A percentile compares a stretch with the other conserved stretches of the same genome.
These are phyloP conservation scores for Copidosoma aretas DNA, from an alignment of 2,888 invertebrate genomes.

Conservation along the genomic window DNA sequence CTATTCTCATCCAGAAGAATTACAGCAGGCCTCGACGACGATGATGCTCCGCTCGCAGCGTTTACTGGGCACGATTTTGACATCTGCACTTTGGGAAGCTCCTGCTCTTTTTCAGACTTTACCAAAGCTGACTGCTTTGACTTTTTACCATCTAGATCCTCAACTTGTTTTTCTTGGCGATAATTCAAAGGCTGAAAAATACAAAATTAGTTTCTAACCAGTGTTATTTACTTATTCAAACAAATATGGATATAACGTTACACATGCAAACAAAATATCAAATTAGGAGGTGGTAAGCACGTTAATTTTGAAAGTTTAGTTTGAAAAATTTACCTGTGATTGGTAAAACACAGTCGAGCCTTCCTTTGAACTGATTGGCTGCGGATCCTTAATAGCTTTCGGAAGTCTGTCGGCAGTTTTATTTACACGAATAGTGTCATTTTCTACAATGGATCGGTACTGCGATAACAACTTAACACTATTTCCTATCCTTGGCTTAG, in stretches of 20 bases:
- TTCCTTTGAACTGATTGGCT: constrained; percentile 38
- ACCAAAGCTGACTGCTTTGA: constrained; percentile 41
- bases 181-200: constrained; percentile 10
- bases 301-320: background rate
- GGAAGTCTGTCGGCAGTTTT: constrained; percentile 45
- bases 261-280: background rate
- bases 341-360: constrained; percentile 35
- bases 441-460: constrained; percentile 24
- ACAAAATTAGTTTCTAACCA: background rate
- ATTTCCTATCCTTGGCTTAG: constrained; percentile 35
- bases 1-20: constrained; percentile 70
- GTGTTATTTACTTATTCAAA: background rate
- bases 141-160: constrained; percentile 47
- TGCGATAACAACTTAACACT: constrained; percentile 31
- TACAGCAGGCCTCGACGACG: constrained; percentile 70
- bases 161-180: constrained; percentile 33
- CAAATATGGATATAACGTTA: background rate
- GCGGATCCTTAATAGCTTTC: constrained; percentile 47
- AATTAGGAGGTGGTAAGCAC: background rate
- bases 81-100: constrained; percentile 24
- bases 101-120: constrained; percentile 35
- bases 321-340: constrained; percentile 20
- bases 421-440: constrained; percentile 34
- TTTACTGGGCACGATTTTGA: constrained; percentile 9
- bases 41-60: background rate